A percentile compares a stretch with the other conserved stretches of the same genome.
Conservation (phyloP, 2,113 vertebrate genomes). For the Oncorhynchus kisutch region DNA sequence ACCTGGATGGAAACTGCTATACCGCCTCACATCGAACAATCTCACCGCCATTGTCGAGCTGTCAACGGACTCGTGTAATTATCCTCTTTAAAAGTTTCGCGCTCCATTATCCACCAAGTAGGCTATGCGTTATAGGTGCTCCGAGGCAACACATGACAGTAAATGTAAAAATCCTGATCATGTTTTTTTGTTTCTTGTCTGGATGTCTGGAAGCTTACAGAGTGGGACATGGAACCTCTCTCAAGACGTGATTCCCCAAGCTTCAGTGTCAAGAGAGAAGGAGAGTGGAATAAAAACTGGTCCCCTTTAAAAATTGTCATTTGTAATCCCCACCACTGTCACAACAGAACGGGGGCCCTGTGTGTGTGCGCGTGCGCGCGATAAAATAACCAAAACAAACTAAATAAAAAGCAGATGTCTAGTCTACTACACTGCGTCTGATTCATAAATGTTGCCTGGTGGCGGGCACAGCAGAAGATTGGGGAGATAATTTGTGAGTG, state of each 20-base stretch:
- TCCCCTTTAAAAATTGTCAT: conserved; percentile 29
- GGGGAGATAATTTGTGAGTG: conserved; percentile 51
- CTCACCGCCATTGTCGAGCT: conserved; percentile 60
- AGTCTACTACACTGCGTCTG: conserved; percentile 18
- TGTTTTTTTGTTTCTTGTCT: conserved; percentile 49
- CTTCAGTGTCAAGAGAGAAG: conserved; percentile 46
- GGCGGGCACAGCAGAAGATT: conserved; percentile 34
- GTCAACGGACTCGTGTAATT: conserved; percentile 71
- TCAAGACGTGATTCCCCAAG: conserved; percentile 44
- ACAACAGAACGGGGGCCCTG: conserved; percentile 29
- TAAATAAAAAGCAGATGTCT: background rate
- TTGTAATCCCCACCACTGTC: conserved; percentile 21
- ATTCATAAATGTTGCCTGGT: conserved; percentile 42
- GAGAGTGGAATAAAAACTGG: conserved; percentile 21
- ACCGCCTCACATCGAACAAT: conserved; percentile 29
- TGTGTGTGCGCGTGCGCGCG: background rate
- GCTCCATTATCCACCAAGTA: conserved; percentile 55
- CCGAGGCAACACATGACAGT: conserved; percentile 51
- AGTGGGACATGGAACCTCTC: conserved; percentile 50
- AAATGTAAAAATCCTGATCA: conserved; percentile 59
- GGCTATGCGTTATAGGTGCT: conserved; percentile 59
- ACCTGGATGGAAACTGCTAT: conserved; percentile 64
- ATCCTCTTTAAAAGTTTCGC: conserved; percentile 67
- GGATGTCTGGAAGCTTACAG: conserved; percentile 51
- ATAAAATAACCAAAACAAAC: background rate